Percentiles rank a stretch among this genome's conserved stretches.
phyloP scores from a whole-genome alignment of 2,888 invertebrate species.

The Phytoseiulus persimilis region DNA sequence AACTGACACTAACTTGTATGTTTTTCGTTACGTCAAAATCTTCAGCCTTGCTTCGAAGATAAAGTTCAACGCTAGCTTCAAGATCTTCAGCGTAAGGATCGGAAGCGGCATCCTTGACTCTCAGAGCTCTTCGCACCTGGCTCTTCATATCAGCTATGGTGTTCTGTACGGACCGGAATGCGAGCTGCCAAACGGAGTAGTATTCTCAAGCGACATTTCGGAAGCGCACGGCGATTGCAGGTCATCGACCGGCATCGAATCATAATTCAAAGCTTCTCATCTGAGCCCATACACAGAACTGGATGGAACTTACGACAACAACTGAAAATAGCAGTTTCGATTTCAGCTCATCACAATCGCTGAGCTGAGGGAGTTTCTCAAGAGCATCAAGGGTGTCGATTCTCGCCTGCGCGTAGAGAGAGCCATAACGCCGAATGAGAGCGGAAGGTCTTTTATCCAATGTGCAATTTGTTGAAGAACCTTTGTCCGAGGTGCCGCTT shows the following conservation, averaged over 20 bases:
- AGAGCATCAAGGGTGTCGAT: conserved; percentile 77
- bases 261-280: neutral
- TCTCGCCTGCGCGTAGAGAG: conserved; percentile 73
- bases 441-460: conserved; percentile 52
- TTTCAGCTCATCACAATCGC: conserved; percentile 77
- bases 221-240: conserved; percentile 30
- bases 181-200: conserved; percentile 56
- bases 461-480: conserved; percentile 44
- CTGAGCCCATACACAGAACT: neutral
- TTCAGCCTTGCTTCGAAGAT: conserved; percentile 63
- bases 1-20: conserved; percentile 51
- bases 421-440: conserved; percentile 67
- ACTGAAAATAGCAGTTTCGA: conserved; percentile 91
- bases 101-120: conserved; percentile 48
- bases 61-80: conserved; percentile 55
- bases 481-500: conserved; percentile 49
- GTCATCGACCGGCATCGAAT: too few relatives aligned
- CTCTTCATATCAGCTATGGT: conserved; percentile 62
- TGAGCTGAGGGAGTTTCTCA: conserved; percentile 68
- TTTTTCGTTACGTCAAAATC: conserved; percentile 57
- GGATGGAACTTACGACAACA: conserved; percentile 68
- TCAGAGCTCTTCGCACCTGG: conserved; percentile 62
- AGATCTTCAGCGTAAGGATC: conserved; percentile 48
- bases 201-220: neutral
- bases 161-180: conserved; percentile 64